Evolutionary conservation across 2,888 invertebrate genomes (phyloP).

Genomic region (Plutella xylostella): DNA sequence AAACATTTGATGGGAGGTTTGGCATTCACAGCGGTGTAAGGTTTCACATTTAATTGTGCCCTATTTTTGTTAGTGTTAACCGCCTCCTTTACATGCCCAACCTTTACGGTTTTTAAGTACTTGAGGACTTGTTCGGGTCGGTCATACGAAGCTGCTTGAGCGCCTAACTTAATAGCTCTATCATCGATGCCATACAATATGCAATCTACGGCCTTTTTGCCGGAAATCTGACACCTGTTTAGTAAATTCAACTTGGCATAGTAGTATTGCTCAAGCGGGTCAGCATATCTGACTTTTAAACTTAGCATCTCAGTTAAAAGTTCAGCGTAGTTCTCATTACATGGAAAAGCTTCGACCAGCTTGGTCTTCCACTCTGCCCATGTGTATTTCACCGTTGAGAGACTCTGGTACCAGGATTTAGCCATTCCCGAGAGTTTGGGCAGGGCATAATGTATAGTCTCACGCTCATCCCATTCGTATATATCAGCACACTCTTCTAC

Average conservation of each 20-base stretch:
- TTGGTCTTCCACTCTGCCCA: slow-evolving; percentile 19
- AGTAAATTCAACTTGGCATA: slow-evolving; percentile 4
- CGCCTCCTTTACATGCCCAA: background rate
- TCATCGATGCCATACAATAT: slow-evolving; percentile 18
- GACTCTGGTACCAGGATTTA: slow-evolving; percentile 19
- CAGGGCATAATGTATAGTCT: background rate
- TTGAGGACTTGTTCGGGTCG: slow-evolving; percentile 19
- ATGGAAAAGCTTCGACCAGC: slow-evolving; percentile 17
- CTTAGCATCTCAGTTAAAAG: slow-evolving; percentile 20
- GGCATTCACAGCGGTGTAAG: background rate
- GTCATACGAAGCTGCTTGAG: slow-evolving; percentile 8
- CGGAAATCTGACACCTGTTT: slow-evolving; percentile 16
- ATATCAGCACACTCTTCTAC: too few relatives aligned
- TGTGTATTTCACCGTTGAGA: slow-evolving; percentile 14
- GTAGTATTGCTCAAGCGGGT: slow-evolving; percentile 11
- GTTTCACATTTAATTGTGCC: background rate
- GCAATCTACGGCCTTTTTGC: slow-evolving; percentile 18
- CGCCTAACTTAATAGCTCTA: slow-evolving; percentile 13
- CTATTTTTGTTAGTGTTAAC: background rate
- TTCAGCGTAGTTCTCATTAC: slow-evolving; percentile 17
- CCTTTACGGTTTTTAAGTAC: slow-evolving; percentile 16
- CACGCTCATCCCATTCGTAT: background rate
- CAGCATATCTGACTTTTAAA: slow-evolving; percentile 14
- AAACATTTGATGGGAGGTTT: background rate
- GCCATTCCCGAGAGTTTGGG: slow-evolving; percentile 9